Base-by-base conservation (phyloP, 2,888 invertebrate genomes). In the Lordiphosa andalusiaca region DNA sequence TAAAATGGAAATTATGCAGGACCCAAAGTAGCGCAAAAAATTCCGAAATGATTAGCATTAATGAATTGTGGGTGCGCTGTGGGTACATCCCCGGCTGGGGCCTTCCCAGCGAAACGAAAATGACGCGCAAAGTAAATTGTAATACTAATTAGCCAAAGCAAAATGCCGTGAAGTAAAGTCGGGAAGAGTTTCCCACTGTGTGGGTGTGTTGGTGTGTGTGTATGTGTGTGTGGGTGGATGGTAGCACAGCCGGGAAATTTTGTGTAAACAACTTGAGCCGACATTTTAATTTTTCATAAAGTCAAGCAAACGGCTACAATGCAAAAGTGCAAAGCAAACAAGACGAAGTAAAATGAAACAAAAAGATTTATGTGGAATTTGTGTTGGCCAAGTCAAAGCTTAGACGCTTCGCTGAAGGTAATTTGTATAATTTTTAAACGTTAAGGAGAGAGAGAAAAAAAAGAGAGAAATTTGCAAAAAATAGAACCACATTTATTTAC, bases 1-100 rank as follows among this genome's bases (percentile, higher is more conserved):
- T 5, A 36, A 36, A 23, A 35, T 38, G 16, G 41, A 58, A 66
- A 68, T 73, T 72, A 73, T 75, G 77, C 85, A 71, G 60, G 49
- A 61, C 48, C 10, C 53, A 56, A 61, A 44, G 49, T 54, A 6
- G 67, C 68, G 71, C 36, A 56, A 61, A 67, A 62, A 73, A 68
- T 66, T 69, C 70, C 71, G 69, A 84, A 83, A 75, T 86, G 80
- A 82, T 83, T 84, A 73, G 67, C 83, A 83, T 85, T 83, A 84
- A 85, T 83, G 80, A 75, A 76, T 76, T 81, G 33, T 47, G 62
- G 46, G 2, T 7, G 46, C 35, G 36, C 12, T 30, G 25, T n/a
- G 37, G 42, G 6, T 33, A 30, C 33, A n/a, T 44, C 36, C 37
- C 46, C 33, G 57, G 61, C 60, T 54, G 76, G 56, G 62, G 69